These are phyloP conservation scores for Decapterus maruadsi DNA, from an alignment of 2,797 vertebrate genomes.

Conservation along the genomic window DNA sequence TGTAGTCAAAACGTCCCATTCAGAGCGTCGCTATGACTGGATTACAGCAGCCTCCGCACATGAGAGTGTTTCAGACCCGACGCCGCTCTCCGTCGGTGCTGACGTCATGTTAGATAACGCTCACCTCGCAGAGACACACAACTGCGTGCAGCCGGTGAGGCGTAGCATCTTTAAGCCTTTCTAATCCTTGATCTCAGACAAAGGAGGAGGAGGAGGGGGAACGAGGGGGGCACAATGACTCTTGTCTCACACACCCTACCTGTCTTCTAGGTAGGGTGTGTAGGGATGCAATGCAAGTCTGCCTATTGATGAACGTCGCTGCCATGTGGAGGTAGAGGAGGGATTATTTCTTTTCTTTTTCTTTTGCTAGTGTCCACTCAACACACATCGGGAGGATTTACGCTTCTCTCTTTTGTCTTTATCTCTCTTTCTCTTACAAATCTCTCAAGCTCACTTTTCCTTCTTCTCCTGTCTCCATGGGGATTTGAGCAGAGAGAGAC, in stretches of 20 bases:
- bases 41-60: constrained; percentile 15
- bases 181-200: constrained; percentile 73
- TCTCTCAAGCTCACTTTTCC: constrained; percentile 48
- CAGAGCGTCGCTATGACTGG: not conserved
- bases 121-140: constrained; percentile 52
- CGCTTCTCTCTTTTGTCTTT: constrained; percentile 52
- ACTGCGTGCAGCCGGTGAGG: constrained; percentile 29
- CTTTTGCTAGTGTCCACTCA: constrained; percentile 59
- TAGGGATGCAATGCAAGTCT: constrained; percentile 10
- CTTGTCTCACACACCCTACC: constrained; percentile 32
- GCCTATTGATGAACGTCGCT: constrained; percentile 65
- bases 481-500: constrained; percentile 62
- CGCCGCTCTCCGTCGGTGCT: constrained; percentile 27
- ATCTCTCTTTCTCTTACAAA: constrained; percentile 40
- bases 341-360: constrained; percentile 56
- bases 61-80: constrained; percentile 38
- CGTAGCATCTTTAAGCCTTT: constrained; percentile 59
- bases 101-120: constrained; percentile 54
- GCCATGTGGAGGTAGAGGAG: constrained; percentile 56
- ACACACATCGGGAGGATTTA: constrained; percentile 51
- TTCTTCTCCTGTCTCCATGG: constrained; percentile 61
- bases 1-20: constrained; percentile 10
- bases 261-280: not conserved
- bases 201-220: constrained; percentile 6
- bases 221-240: not conserved